phyloP scores from a whole-genome alignment of 2,888 invertebrate genomes.

The Panopea generosa region DNA sequence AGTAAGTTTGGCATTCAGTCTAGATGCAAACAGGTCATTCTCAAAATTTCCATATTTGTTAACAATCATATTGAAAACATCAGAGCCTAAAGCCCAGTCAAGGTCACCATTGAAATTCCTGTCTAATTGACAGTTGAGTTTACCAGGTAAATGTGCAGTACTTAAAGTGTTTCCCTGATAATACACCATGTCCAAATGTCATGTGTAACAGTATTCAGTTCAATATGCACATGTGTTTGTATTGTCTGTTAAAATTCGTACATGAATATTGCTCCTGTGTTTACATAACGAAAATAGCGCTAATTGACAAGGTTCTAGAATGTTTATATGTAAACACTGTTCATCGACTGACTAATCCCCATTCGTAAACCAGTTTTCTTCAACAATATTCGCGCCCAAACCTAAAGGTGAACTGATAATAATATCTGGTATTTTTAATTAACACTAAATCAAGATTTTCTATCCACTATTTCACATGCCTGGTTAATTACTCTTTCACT shows the following conservation, averaged over 20 bases:
- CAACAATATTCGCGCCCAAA: too few relatives aligned
- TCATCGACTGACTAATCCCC: constrained; percentile 19
- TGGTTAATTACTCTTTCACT: neutral
- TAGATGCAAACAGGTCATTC: too few relatives aligned
- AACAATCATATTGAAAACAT: too few relatives aligned
- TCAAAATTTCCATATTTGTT: too few relatives aligned
- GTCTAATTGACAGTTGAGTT: too few relatives aligned
- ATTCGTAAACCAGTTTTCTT: neutral
- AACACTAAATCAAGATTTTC: constrained; percentile 12
- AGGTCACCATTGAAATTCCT: too few relatives aligned
- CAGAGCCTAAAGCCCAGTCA: too few relatives aligned
- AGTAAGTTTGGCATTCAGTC: too few relatives aligned
- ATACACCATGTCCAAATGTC: constrained; percentile 34
- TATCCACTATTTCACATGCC: constrained; percentile 41
- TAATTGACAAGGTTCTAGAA: constrained; percentile 28
- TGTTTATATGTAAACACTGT: constrained; percentile 24
- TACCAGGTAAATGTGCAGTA: too few relatives aligned
- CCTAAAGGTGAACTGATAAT: constrained; percentile 10
- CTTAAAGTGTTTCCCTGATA: constrained; percentile 14
- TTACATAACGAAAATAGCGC: constrained; percentile 14
- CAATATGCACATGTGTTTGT: constrained; percentile 20
- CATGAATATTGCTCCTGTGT: too few relatives aligned
- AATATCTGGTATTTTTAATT: neutral
- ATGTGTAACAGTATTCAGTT: constrained; percentile 4
- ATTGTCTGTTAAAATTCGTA: constrained; percentile 28